Conservation (phyloP, 2,888 invertebrate species). For the Prostheceraeus crozeri region DNA sequence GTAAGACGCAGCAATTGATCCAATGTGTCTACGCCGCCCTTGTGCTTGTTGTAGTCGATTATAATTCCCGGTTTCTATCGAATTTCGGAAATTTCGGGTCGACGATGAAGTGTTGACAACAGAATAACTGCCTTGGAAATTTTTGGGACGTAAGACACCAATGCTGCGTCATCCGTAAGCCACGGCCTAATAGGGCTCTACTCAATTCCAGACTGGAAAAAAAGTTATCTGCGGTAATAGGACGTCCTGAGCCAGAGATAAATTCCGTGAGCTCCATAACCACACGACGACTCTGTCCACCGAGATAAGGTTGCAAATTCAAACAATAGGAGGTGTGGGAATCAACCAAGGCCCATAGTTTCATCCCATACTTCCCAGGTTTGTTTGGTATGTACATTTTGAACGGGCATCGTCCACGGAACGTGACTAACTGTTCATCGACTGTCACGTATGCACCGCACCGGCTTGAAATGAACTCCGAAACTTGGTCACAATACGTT, state of each 20-base stretch:
- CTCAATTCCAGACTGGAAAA: too few relatives aligned
- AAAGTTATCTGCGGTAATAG: too few relatives aligned
- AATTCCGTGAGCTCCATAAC: conserved; percentile 21
- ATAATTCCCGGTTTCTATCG: conserved; percentile 14
- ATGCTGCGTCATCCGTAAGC: conserved; percentile 14
- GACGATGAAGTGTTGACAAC: conserved; percentile 15
- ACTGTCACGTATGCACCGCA: too few relatives aligned
- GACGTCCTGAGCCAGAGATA: too few relatives aligned
- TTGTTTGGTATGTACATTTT: conserved; percentile 9
- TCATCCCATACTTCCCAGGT: conserved; percentile 13
- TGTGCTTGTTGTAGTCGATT: conserved; percentile 10
- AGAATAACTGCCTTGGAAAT: conserved; percentile 3
- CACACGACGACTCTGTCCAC: conserved; percentile 12
- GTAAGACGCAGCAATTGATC: conserved; percentile 15
- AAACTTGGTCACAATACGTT: too few relatives aligned
- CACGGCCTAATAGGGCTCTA: too few relatives aligned
- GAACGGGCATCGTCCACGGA: conserved; percentile 15
- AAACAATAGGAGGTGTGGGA: conserved; percentile 21
- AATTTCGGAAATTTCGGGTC: conserved; percentile 9
- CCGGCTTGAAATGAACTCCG: too few relatives aligned
- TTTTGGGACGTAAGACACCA: conserved; percentile 24
- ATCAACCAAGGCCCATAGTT: conserved; percentile 16
- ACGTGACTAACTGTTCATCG: conserved; percentile 6
- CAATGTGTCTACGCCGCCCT: conserved; percentile 20
- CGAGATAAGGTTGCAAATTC: conserved; percentile 27